These are phyloP conservation scores for Uropsilus gracilis DNA, from an alignment of 2,113 vertebrate genomes.

Conservation along the genomic window DNA sequence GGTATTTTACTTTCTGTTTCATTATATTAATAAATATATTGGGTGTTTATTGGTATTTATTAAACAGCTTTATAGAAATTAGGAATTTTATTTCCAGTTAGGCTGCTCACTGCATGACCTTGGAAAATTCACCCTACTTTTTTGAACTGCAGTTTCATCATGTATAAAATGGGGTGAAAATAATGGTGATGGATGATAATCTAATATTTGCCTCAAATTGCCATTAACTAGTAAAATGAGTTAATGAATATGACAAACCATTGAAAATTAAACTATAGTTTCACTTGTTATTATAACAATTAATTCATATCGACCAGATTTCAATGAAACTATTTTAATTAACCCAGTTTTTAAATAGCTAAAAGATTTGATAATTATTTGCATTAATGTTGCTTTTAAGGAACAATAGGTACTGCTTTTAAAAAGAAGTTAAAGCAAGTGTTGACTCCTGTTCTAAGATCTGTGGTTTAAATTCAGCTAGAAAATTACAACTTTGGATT, in stretches of 20 bases:
- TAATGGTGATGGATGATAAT: background rate
- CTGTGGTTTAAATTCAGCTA: slow-evolving; percentile 10
- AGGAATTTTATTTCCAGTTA: background rate
- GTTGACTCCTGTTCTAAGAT: background rate
- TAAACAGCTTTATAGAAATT: slow-evolving; percentile 42
- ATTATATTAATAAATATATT: background rate
- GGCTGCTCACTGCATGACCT: background rate
- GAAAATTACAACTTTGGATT: background rate
- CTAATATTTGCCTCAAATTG: slow-evolving; percentile 9
- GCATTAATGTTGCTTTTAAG: background rate
- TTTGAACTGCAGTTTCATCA: background rate
- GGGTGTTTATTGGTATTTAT: slow-evolving; percentile 1
- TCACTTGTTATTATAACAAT: background rate
- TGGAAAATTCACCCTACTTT: background rate
- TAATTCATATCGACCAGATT: slow-evolving; percentile 11
- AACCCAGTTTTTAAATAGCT: slow-evolving; percentile 45
- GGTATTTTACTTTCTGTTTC: slow-evolving; percentile 24
- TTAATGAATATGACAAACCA: background rate
- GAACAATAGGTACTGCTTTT: background rate
- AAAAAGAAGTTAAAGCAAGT: slow-evolving; percentile 42
- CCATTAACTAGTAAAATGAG: slow-evolving; percentile 30
- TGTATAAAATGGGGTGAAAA: background rate
- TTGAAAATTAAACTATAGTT: background rate
- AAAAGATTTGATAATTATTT: slow-evolving; percentile 31
- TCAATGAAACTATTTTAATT: slow-evolving; percentile 13